Evolutionary conservation across 2,113 vertebrate species (phyloP).

Genomic region (Vanacampus margaritifer): DNA sequence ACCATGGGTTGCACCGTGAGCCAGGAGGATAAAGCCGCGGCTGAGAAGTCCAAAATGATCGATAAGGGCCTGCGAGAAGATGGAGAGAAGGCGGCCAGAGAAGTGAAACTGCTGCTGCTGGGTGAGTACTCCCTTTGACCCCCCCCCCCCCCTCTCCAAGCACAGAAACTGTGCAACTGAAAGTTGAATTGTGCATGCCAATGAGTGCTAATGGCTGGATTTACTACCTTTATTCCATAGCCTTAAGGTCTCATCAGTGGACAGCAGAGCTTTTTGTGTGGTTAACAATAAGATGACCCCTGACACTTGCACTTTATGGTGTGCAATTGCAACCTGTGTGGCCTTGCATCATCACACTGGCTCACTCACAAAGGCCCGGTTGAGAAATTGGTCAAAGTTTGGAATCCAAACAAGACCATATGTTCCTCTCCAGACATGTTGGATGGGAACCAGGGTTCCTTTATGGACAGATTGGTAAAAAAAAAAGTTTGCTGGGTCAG

Average conservation of each 20-base stretch:
- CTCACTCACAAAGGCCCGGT: constrained; percentile 20
- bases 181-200: constrained; percentile 12
- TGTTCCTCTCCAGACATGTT: not conserved
- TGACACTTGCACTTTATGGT: constrained; percentile 2
- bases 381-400: constrained; percentile 30
- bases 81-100: constrained; percentile 90
- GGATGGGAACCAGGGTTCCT: not conserved
- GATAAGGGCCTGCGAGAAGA: constrained; percentile 91
- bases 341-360: constrained; percentile 34
- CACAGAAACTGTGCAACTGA: constrained; percentile 7
- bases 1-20: constrained; percentile 93
- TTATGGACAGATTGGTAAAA: not conserved
- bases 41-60: constrained; percentile 90
- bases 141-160: not conserved
- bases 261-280: not conserved
- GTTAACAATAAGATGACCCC: not conserved
- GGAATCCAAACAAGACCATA: constrained; percentile 9
- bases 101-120: constrained; percentile 90
- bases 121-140: constrained; percentile 72
- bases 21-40: constrained; percentile 92
- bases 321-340: not conserved
- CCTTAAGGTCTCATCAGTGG: constrained; percentile 1
- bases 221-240: not conserved
- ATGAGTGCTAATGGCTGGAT: not conserved
- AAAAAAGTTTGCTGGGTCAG: constrained; percentile 1